These are phyloP conservation scores for Uloborus diversus DNA, from an alignment of 1,140 invertebrate genomes.

Conservation along the genomic window DNA sequence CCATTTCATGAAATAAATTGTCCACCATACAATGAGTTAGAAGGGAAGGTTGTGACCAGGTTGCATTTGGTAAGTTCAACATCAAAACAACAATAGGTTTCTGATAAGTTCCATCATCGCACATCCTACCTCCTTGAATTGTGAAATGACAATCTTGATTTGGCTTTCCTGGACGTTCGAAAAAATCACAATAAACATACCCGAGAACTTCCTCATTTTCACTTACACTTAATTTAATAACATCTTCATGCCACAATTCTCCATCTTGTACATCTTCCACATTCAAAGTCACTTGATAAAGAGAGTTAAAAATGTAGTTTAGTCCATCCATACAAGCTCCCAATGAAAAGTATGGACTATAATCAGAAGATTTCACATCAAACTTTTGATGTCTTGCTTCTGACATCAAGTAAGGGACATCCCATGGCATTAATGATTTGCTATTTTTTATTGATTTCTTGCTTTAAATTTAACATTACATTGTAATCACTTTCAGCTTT, in stretches of 20 bases:
- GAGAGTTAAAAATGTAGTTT: slow-evolving; percentile 80
- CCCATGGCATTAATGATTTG: slow-evolving; percentile 77
- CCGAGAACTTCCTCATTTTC: slow-evolving; percentile 84
- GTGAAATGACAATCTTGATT: slow-evolving; percentile 99
- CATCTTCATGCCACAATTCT: slow-evolving; percentile 85
- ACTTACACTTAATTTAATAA: slow-evolving; percentile 85
- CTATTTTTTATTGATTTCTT: slow-evolving; percentile 65
- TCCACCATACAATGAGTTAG: slow-evolving; percentile 86
- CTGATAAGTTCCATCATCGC: slow-evolving; percentile 86
- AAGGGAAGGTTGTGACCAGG: slow-evolving; percentile 74
- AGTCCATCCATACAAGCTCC: slow-evolving; percentile 96
- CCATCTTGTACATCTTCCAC: slow-evolving; percentile 76
- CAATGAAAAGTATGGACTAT: slow-evolving; percentile 90
- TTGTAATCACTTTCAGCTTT: slow-evolving; percentile 68
- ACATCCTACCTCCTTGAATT: slow-evolving; percentile 87
- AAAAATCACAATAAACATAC: slow-evolving; percentile 98
- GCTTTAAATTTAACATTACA: slow-evolving; percentile 79
- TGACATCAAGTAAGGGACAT: slow-evolving; percentile 76
- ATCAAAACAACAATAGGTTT: slow-evolving; percentile 86
- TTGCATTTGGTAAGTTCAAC: slow-evolving; percentile 81
- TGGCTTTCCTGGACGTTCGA: slow-evolving; percentile 85
- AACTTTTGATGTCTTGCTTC: slow-evolving; percentile 36
- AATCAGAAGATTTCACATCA: slow-evolving; percentile 70
- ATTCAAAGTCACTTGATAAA: slow-evolving; percentile 83
- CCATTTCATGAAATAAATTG: slow-evolving; percentile 99